Base-by-base conservation (phyloP, 2,888 invertebrate genomes). In the Phalera bucephala region DNA sequence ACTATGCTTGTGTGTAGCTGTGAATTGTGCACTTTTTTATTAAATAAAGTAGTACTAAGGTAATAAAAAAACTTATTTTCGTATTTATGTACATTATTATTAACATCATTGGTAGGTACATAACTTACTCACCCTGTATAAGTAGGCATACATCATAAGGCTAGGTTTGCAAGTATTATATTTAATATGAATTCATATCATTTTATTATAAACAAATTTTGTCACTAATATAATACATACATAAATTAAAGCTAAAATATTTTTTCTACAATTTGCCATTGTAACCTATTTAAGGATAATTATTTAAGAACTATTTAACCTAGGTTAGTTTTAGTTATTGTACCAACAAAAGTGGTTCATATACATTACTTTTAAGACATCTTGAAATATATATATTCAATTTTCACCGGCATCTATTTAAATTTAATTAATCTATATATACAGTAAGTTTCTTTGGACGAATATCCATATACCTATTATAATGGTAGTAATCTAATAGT, bases 101-200 rank as follows among this genome's bases (percentile, higher is more conserved):
- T 44, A 45, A 45, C 30, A 36, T 31, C 31, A 43, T 40, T 45
- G 17, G 27, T 53, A 54, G 41, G 26, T 53, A 50, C 35, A 43
- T 43, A 45, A 45, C 45, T 54, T 41, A 45, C 45, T 54, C 45
- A 61, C 58, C 61, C 55, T 60, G 58, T 60, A 39, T 45, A 48
- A 38, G 40, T 59, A 61, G 49, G 45, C 48, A 47, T 52, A 46
- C 34, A 30, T 21, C 3, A 25, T 31, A 44, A 52, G 34, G 44
- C 41, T 38, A 11, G 13, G 6, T 27, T 27, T 14, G 3, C 2
- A 14, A 27, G 15, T 28, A 28, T 28, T 6, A 14, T 40, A 39
- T 32, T 42, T 13, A 36, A 44, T 52, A 26, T 38, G 38, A 54
- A 56, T 48, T 52, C 57, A 58, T 59, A 58, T 58, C 57, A 57